Conservation (phyloP, 1,140 invertebrate species). For the Zaprionus kolodkinae region DNA sequence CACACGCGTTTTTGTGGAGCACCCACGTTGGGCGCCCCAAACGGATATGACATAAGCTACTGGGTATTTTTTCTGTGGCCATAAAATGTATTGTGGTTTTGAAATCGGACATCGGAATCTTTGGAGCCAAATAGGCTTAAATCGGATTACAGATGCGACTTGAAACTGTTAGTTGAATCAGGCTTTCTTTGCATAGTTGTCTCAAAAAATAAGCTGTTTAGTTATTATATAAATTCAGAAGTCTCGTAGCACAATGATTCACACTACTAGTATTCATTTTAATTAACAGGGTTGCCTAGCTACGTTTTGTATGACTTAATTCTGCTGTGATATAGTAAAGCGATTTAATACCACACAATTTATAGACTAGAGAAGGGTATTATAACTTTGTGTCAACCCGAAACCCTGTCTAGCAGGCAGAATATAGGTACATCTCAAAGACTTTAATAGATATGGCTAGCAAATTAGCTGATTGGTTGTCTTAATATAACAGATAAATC, state of each 20-base stretch:
- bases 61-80: too few species aligned
- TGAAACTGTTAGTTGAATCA: too few species aligned
- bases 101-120: not conserved
- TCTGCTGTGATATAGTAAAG: not conserved
- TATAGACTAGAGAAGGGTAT: not conserved
- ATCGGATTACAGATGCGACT: not conserved
- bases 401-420: too few species aligned
- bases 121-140: not conserved
- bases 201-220: too few species aligned
- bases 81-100: not conserved
- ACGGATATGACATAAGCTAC: not conserved
- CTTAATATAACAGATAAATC: too few species aligned
- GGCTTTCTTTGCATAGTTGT: too few species aligned
- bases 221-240: not conserved
- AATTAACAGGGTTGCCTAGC: not conserved
- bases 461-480: too few species aligned
- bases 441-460: too few species aligned
- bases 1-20: not conserved
- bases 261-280: not conserved
- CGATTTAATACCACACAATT: not conserved
- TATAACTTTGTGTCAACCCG: too few species aligned
- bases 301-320: not conserved
- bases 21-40: not conserved
- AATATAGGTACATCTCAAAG: too few species aligned
- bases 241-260: not conserved